These are phyloP conservation scores for Sebastes minor DNA, from an alignment of 2,797 vertebrate species.

Conservation along the genomic window DNA sequence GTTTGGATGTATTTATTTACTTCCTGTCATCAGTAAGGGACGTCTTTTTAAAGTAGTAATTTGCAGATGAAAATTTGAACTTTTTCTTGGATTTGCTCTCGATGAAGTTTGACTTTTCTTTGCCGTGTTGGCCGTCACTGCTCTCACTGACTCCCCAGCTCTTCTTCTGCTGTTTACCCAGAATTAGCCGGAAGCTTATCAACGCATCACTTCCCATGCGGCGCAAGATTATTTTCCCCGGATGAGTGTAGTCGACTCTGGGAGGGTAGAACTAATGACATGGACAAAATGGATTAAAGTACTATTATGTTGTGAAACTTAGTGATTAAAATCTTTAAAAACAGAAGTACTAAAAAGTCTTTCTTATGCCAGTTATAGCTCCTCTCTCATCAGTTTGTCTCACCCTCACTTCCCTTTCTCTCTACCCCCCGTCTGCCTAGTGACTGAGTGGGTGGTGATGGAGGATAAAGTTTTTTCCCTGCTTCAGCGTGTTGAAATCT, in stretches of 20 bases:
- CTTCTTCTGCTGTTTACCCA: conserved; percentile 6
- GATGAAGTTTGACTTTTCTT: neutral
- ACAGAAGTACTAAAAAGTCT: neutral
- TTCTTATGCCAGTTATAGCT: neutral
- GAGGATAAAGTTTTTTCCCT: neutral
- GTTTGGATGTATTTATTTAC: neutral
- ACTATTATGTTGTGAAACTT: neutral
- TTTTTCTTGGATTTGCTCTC: neutral
- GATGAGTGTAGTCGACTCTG: neutral
- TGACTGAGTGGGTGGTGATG: conserved; percentile 11
- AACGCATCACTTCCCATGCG: conserved; percentile 8
- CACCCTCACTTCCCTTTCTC: neutral
- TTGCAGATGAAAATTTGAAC: rapidly evolving
- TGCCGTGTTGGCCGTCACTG: neutral
- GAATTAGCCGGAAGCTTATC: conserved; percentile 9
- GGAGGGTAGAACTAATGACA: neutral
- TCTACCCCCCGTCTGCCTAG: neutral
- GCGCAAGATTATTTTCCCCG: neutral
- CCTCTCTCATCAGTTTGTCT: neutral
- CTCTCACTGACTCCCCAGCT: neutral
- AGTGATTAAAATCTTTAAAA: no score
- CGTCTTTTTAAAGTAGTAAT: rapidly evolving
- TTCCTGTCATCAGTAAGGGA: neutral
- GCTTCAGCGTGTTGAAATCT: conserved; percentile 2
- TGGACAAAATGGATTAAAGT: rapidly evolving